phyloP scores from a whole-genome alignment of 2,113 vertebrate species.

The Anoplopoma fimbria region DNA sequence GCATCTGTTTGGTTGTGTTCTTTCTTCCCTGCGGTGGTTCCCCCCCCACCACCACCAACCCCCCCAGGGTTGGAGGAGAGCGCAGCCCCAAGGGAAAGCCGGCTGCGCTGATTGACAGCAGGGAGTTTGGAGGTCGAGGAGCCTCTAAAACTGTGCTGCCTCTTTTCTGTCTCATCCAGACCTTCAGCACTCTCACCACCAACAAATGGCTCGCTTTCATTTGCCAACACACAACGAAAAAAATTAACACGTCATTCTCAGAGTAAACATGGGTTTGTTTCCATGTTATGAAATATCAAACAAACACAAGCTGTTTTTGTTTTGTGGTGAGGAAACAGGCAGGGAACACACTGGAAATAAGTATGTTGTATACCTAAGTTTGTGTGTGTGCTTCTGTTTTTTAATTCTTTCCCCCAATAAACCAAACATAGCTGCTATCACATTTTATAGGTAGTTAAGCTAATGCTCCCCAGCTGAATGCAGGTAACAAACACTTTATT shows the following conservation, averaged over 20 bases:
- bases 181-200: conserved; percentile 56
- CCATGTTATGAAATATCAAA: conserved; percentile 44
- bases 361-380: conserved; percentile 37
- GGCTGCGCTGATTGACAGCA: conserved; percentile 81
- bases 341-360: conserved; percentile 44
- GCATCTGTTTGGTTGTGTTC: conserved; percentile 82
- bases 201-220: conserved; percentile 63
- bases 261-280: conserved; percentile 40
- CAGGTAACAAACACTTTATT: conserved; percentile 72
- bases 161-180: conserved; percentile 69
- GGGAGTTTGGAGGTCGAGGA: conserved; percentile 79
- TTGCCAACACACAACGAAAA: conserved; percentile 15
- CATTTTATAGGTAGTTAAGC: conserved; percentile 68
- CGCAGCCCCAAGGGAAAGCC: conserved; percentile 66
- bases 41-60: neutral
- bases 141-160: conserved; percentile 70
- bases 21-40: conserved; percentile 59
- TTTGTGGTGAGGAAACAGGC: conserved; percentile 53
- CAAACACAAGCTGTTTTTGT: conserved; percentile 40
- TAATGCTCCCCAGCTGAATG: conserved; percentile 70
- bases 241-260: conserved; percentile 30
- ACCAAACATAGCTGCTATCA: conserved; percentile 55
- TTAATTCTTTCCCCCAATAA: conserved; percentile 75
- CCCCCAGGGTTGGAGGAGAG: conserved; percentile 66
- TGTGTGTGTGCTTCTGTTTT: conserved; percentile 25